These are phyloP conservation scores for Patagioenas fasciata DNA, from an alignment of 2,113 vertebrate species.

Conservation along the genomic window DNA sequence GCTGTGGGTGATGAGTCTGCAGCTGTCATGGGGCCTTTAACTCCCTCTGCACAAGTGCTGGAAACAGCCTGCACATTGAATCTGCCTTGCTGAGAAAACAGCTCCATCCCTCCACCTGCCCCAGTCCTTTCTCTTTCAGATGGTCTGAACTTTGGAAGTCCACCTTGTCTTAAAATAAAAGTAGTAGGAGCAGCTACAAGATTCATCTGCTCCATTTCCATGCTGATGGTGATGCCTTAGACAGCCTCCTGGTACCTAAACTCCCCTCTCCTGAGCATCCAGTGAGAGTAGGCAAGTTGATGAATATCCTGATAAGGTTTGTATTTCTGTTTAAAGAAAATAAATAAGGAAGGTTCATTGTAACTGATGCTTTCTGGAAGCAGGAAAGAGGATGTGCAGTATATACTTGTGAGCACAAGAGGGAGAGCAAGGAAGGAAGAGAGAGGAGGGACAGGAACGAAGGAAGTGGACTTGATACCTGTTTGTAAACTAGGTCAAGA, in stretches of 20 bases:
- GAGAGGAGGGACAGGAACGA: background rate
- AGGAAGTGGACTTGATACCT: background rate
- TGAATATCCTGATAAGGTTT: background rate
- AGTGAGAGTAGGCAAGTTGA: background rate
- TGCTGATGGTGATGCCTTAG: background rate
- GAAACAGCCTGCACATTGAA: background rate
- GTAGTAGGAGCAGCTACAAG: background rate
- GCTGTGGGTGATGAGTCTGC: background rate
- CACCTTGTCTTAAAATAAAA: background rate
- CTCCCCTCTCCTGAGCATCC: background rate
- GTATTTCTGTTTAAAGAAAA: background rate
- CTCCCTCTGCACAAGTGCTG: background rate
- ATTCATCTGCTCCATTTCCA: background rate
- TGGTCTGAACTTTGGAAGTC: background rate
- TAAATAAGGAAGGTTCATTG: background rate
- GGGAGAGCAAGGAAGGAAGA: slow-evolving; percentile 54
- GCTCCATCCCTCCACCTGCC: background rate
- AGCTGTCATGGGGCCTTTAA: background rate
- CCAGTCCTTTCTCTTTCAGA: background rate
- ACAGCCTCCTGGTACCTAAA: background rate
- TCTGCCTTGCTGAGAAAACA: background rate
- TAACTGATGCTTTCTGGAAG: background rate
- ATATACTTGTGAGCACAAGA: slow-evolving; percentile 49
- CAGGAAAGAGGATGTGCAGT: slow-evolving; percentile 6
- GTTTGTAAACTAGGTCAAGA: background rate